A percentile compares a stretch with the other conserved stretches of the same genome.
phyloP scores from a whole-genome alignment of 2,888 invertebrate genomes.

The Acheta domesticus region DNA sequence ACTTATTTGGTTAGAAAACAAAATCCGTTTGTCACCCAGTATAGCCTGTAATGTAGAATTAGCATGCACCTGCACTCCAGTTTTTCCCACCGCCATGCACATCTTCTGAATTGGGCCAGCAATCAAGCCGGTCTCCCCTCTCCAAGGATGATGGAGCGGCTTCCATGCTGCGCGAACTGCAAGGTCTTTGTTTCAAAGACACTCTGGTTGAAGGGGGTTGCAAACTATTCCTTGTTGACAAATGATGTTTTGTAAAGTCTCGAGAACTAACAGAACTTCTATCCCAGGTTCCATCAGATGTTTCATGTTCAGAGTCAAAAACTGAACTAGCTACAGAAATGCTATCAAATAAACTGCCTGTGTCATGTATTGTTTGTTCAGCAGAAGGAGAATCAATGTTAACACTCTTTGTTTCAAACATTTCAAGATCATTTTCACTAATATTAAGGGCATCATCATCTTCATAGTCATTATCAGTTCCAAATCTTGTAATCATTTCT shows the following conservation, averaged over 20 bases:
- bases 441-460: constrained; percentile 38
- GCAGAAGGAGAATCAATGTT: background rate
- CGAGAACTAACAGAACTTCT: background rate
- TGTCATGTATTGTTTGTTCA: background rate
- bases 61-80: background rate
- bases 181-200: background rate
- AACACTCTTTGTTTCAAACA: constrained; percentile 33
- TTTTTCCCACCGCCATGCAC: constrained; percentile 22
- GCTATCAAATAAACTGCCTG: background rate
- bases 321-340: constrained; percentile 21
- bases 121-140: constrained; percentile 41
- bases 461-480: background rate
- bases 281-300: constrained; percentile 19
- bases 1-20: no score
- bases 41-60: background rate
- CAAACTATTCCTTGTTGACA: background rate
- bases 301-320: constrained; percentile 24
- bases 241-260: background rate
- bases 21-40: no score
- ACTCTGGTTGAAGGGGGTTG: background rate
- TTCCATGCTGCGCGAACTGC: constrained; percentile 43
- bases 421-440: constrained; percentile 38
- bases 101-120: constrained; percentile 44
- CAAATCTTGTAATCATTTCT: background rate
- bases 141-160: constrained; percentile 42